phyloP scores from a whole-genome alignment of 2,797 vertebrate species.

The Florisuga fusca region DNA sequence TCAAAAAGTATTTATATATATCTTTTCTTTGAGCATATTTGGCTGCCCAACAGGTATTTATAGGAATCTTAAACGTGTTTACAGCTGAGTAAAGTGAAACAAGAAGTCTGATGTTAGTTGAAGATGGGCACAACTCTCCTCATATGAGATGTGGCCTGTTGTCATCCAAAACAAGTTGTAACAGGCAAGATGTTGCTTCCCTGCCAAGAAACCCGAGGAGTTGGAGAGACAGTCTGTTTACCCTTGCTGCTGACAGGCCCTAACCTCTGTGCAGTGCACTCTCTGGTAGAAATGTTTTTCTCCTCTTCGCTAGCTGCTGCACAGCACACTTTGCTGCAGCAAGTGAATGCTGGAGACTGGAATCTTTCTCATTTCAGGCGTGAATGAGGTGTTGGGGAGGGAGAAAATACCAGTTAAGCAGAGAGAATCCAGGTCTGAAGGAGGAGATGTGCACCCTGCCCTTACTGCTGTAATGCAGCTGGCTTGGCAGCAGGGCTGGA shows the following conservation, averaged over 20 bases:
- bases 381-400: neutral
- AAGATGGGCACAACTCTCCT: neutral
- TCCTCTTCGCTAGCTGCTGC: neutral
- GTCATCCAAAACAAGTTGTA: constrained; percentile 40
- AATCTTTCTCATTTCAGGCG: neutral
- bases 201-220: neutral
- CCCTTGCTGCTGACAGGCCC: neutral
- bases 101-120: neutral
- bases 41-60: neutral
- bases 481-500: neutral
- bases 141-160: neutral
- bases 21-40: neutral
- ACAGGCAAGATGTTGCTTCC: constrained; percentile 12
- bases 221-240: constrained; percentile 8
- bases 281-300: neutral
- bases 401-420: neutral
- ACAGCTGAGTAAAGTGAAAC: neutral
- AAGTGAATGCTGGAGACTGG: neutral
- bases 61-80: constrained; percentile 14
- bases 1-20: neutral
- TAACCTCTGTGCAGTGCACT: neutral
- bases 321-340: neutral
- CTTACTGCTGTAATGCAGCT: neutral
- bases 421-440: neutral
- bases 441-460: no score